Evolutionary conservation across 2,113 vertebrate species (phyloP), one percentile per base, ranked within the genome.

Genomic region (Takifugu bimaculatus): DNA sequence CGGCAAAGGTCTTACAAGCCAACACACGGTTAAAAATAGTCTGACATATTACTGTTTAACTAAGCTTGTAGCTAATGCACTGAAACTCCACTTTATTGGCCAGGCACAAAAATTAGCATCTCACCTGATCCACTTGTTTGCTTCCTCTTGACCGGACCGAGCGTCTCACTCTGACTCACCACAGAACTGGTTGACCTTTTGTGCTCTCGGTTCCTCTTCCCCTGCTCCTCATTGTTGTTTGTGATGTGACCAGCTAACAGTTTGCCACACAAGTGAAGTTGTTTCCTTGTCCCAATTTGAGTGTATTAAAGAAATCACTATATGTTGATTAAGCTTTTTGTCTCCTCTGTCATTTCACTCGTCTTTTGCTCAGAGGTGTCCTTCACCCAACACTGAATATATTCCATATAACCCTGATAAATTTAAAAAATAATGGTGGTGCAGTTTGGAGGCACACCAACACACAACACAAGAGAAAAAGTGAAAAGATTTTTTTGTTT

Each of bases 301-400:
- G 52, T 57, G n/a, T 54, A 85, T 81, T 85, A 87, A 86, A 84
- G 25, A 77, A 29, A 70, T 70, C 35, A 50, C 56, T 72, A 60
- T 29, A 50, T 68, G 57, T 70, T 15, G 44, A 76, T 26, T 61
- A 9, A 1, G 63, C 60, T 15, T 15, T 50, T 57, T 57, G 53
- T 13, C 57, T 9, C 60, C 14, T 62, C 32, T 71, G 57, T 9
- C 9, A 10, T 39, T 39, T 39, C 6, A 10, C 35, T 39, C 35
- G 7, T 10, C 35, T 39, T 9, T 11, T 11, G 35, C 7, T 39
- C 35, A 11, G 11, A 39, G 35, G 35, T 1, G 11, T 39, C 7
- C 7, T 11, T 39, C 35, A 39, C 35, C 35, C 35, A 39, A 39
- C 9, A 6, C 35, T 39, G 35, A 9, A 39, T 20, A 20, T 39